phyloP scores from a whole-genome alignment of 2,113 vertebrate genomes.

The Gorsachius goisagi region DNA sequence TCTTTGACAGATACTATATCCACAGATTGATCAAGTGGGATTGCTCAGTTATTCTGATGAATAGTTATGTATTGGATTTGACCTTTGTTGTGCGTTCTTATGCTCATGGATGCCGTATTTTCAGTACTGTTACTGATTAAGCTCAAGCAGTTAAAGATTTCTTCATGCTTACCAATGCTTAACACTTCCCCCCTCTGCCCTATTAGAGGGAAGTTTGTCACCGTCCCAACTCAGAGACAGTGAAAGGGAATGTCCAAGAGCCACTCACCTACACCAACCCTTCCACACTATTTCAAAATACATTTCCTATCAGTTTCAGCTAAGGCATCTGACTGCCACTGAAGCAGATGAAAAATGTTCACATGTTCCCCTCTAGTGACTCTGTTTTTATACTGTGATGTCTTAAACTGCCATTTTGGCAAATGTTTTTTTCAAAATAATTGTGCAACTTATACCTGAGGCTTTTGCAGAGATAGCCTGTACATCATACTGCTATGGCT shows the following conservation, averaged over 20 bases:
- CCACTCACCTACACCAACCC: background rate
- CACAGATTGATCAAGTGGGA: background rate
- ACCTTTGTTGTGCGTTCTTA: background rate
- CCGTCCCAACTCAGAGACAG: background rate
- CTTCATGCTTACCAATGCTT: background rate
- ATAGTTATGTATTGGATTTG: background rate
- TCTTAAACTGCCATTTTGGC: background rate
- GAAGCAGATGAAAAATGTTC: background rate
- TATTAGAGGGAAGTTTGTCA: background rate
- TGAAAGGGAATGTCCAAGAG: background rate
- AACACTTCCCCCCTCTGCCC: background rate
- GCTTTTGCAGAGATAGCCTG: background rate
- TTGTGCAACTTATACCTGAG: background rate
- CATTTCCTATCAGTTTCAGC: background rate
- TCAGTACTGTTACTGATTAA: background rate
- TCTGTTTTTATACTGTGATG: background rate
- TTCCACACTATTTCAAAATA: background rate
- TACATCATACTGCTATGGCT: background rate
- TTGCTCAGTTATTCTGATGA: background rate
- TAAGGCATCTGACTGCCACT: background rate
- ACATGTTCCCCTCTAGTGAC: background rate
- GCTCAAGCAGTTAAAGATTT: background rate
- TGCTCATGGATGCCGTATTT: background rate
- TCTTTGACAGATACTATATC: background rate
- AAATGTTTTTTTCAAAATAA: background rate